phyloP scores from a whole-genome alignment of 2,797 vertebrate genomes.

The Odontamblyopus lacepedii region DNA sequence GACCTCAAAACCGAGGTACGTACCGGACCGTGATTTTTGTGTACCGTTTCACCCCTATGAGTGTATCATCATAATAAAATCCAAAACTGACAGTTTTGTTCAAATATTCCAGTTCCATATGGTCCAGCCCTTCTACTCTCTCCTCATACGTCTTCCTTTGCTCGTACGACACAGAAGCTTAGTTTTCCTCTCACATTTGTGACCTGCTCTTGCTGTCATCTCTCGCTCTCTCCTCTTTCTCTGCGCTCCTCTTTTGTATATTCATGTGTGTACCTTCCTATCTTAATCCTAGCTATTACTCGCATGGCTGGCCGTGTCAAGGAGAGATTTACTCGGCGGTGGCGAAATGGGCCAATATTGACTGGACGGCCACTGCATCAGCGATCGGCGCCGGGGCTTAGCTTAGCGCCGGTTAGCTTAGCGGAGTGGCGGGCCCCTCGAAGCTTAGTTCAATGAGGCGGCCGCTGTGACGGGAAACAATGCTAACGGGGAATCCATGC shows the following conservation, averaged over 20 bases:
- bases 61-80: too few species aligned
- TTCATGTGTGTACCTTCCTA: constrained; percentile 78
- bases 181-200: constrained; percentile 49
- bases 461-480: constrained; percentile 52
- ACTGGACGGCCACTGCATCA: constrained; percentile 73
- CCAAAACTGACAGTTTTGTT: too few species aligned
- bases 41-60: too few species aligned
- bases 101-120: too few species aligned
- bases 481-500: constrained; percentile 57
- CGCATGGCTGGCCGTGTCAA: constrained; percentile 76
- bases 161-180: constrained; percentile 13
- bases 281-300: constrained; percentile 80
- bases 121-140: too few species aligned
- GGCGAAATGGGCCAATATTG: constrained; percentile 77
- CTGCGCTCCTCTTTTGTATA: constrained; percentile 60
- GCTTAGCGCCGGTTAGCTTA: constrained; percentile 46
- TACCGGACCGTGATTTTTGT: too few species aligned
- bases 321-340: constrained; percentile 75
- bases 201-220: constrained; percentile 44
- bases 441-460: constrained; percentile 50
- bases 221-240: constrained; percentile 29
- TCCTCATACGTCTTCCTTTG: too few species aligned
- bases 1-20: too few species aligned
- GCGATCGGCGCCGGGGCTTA: constrained; percentile 60
- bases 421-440: constrained; percentile 46